These are phyloP conservation scores for Tretioscincus oriximinensis DNA, from an alignment of 2,113 vertebrate genomes.

Conservation along the genomic window DNA sequence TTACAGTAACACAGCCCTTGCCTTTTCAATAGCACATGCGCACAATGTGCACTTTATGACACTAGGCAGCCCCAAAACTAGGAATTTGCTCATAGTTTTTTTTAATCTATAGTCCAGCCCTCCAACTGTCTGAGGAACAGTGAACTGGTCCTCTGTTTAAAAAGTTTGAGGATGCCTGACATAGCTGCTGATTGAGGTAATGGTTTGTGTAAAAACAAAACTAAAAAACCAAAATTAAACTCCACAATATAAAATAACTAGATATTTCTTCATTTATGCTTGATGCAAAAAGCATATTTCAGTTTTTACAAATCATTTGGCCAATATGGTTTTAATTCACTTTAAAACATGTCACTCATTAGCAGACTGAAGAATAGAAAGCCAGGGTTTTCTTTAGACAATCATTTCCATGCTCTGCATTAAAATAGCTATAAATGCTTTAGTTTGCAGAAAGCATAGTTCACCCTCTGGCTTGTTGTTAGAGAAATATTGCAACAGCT, in stretches of 20 bases:
- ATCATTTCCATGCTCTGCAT: not conserved
- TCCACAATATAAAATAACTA: conserved; percentile 16
- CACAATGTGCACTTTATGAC: no score
- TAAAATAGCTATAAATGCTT: conserved; percentile 22
- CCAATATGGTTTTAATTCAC: conserved; percentile 11
- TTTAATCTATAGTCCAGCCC: no score
- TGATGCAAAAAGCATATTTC: not conserved
- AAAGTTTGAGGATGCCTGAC: no score
- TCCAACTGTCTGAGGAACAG: no score
- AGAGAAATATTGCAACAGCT: not conserved
- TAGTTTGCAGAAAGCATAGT: conserved; percentile 7
- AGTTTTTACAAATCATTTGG: not conserved
- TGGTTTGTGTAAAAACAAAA: no score
- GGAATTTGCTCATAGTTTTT: no score
- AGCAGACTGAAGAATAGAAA: conserved; percentile 13
- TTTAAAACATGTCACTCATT: not conserved
- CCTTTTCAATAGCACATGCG: no score
- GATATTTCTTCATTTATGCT: conserved; percentile 5
- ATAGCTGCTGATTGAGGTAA: no score
- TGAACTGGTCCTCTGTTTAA: no score
- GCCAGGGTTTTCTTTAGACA: conserved; percentile 9
- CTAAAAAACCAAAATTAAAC: not conserved
- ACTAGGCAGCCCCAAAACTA: no score
- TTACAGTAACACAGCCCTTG: no score
- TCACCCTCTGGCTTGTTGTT: conserved; percentile 9